Evolutionary conservation across 2,797 vertebrate species (phyloP).

Genomic region (Scomberomorus guttatus): DNA sequence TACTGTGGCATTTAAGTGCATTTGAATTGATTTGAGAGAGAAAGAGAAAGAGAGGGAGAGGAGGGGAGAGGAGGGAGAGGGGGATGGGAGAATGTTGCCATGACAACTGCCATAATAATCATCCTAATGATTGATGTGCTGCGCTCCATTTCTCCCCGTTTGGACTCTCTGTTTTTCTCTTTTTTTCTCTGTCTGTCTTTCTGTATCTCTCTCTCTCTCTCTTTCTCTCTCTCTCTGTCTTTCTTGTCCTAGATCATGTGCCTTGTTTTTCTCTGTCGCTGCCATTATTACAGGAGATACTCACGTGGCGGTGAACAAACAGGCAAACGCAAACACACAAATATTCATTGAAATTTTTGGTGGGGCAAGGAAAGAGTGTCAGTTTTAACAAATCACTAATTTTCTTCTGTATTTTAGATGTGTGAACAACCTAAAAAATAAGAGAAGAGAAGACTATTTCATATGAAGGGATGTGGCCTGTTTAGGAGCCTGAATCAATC

Average conservation of each 20-base stretch:
- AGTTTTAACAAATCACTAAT: slow-evolving; percentile 15
- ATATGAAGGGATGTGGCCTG: slow-evolving; percentile 67
- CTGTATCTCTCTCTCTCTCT: slow-evolving; percentile 30
- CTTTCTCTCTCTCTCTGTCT: slow-evolving; percentile 32
- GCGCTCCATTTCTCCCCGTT: slow-evolving; percentile 77
- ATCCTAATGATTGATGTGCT: slow-evolving; percentile 85
- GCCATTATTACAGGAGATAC: slow-evolving; percentile 1
- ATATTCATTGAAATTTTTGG: slow-evolving; percentile 24
- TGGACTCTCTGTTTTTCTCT: slow-evolving; percentile 58
- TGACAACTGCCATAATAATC: slow-evolving; percentile 85
- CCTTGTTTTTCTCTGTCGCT: slow-evolving; percentile 32
- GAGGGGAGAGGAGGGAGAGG: slow-evolving; percentile 36
- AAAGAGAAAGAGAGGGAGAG: slow-evolving; percentile 50
- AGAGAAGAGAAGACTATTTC: slow-evolving; percentile 37
- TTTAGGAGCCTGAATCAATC: slow-evolving; percentile 77
- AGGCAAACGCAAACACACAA: slow-evolving; percentile 33
- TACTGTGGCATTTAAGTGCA: slow-evolving; percentile 74
- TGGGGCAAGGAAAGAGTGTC: not conserved
- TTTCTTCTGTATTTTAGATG: not conserved
- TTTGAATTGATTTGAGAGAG: slow-evolving; percentile 77
- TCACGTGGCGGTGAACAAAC: slow-evolving; percentile 13
- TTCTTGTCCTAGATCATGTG: slow-evolving; percentile 21
- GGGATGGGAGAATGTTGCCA: slow-evolving; percentile 78
- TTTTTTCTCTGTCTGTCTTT: slow-evolving; percentile 21
- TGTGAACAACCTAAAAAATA: not conserved